These are phyloP conservation scores for Nesogale talazaci DNA, from an alignment of 2,113 vertebrate genomes.

Conservation along the genomic window DNA sequence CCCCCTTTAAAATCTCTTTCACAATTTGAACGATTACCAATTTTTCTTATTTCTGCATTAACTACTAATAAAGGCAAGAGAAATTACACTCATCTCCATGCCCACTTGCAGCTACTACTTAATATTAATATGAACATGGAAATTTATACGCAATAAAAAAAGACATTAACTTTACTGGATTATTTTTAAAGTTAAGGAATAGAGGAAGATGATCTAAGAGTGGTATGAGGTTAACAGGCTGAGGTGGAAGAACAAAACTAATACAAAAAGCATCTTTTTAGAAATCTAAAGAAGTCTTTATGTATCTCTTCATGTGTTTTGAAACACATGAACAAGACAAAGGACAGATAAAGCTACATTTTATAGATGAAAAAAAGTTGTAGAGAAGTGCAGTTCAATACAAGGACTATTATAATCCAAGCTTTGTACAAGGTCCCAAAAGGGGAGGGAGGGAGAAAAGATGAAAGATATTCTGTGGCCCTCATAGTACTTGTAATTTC, in stretches of 20 bases:
- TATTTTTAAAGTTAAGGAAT: conserved; percentile 39
- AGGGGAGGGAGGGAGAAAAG: background rate
- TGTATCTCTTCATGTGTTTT: conserved; percentile 22
- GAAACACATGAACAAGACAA: conserved; percentile 22
- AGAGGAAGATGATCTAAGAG: conserved; percentile 1
- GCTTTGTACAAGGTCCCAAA: background rate
- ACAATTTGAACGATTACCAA: conserved; percentile 44
- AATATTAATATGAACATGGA: conserved; percentile 65
- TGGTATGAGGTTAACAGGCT: background rate
- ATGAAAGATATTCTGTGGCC: background rate
- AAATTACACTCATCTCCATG: conserved; percentile 62
- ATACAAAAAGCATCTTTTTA: conserved; percentile 19
- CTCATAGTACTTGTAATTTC: background rate
- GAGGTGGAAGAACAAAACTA: background rate
- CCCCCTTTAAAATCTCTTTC: conserved; percentile 42
- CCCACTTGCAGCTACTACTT: conserved; percentile 59
- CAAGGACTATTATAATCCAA: background rate
- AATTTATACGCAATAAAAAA: conserved; percentile 20
- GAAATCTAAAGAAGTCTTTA: background rate
- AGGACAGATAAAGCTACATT: background rate
- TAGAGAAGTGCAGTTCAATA: background rate
- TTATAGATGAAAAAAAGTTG: conserved; percentile 48
- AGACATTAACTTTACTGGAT: conserved; percentile 43
- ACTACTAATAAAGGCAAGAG: conserved; percentile 68
- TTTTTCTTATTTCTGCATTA: conserved; percentile 69